A percentile compares a stretch with the other conserved stretches of the same genome.
Conservation (phyloP, 2,113 vertebrate species). For the Protomyctophum bolini region DNA sequence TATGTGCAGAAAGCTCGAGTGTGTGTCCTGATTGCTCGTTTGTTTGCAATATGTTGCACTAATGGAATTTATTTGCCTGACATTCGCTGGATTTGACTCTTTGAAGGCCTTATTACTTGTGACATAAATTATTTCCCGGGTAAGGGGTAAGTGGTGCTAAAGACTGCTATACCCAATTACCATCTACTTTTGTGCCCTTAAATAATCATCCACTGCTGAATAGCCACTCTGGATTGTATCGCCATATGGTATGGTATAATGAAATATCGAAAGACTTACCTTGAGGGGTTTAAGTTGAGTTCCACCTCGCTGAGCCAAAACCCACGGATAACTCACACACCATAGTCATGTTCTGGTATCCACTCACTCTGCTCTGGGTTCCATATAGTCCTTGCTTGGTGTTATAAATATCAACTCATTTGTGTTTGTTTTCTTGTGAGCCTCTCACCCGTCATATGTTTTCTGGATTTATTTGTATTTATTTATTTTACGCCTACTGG, state of each 20-base stretch:
- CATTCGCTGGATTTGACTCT: constrained; percentile 62
- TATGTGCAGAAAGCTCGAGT: constrained; percentile 16
- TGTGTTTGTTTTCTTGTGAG: constrained; percentile 37
- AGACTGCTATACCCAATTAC: constrained; percentile 30
- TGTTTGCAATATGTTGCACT: constrained; percentile 68
- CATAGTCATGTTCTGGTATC: constrained; percentile 57
- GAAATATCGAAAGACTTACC: constrained; percentile 2
- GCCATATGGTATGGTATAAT: constrained; percentile 18
- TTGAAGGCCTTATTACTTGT: constrained; percentile 65
- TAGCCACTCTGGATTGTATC: constrained; percentile 25
- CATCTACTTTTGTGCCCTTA: constrained; percentile 23
- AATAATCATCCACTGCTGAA: constrained; percentile 30
- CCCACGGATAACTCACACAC: constrained; percentile 29
- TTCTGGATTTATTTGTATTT: constrained; percentile 39
- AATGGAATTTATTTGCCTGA: constrained; percentile 72
- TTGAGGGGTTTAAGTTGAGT: constrained; percentile 7
- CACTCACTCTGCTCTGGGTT: constrained; percentile 54
- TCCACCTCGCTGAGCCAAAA: constrained; percentile 35
- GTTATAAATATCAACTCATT: constrained; percentile 20
- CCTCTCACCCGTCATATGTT: constrained; percentile 37
- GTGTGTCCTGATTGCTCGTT: constrained; percentile 66
- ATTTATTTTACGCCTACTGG: not conserved
- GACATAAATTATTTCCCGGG: constrained; percentile 52
- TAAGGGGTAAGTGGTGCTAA: constrained; percentile 59
- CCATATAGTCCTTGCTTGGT: constrained; percentile 15